Evolutionary conservation across 2,797 vertebrate genomes (phyloP).

Genomic region (Sebastes taczanowskii): DNA sequence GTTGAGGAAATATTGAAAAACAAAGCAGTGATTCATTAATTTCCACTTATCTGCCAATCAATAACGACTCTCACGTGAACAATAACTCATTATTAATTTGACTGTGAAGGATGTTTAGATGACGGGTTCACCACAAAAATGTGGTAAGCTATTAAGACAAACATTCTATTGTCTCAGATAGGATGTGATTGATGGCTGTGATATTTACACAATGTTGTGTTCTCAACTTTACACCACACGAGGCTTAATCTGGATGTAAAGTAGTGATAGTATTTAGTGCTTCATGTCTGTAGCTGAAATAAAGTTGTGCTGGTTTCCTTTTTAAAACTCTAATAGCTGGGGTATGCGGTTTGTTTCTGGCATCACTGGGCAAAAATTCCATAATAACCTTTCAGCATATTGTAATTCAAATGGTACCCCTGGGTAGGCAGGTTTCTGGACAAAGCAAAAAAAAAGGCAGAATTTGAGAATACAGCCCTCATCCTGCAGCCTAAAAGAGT

Average conservation of each 20-base stretch:
- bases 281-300: not conserved
- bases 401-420: not conserved
- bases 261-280: not conserved
- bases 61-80: not conserved
- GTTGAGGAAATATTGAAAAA: constrained; percentile 32
- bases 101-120: not conserved
- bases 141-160: not conserved
- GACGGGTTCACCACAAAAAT: constrained; percentile 32
- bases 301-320: not conserved
- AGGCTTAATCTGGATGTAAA: not conserved
- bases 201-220: constrained; percentile 22
- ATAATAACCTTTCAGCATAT: not conserved
- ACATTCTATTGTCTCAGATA: not conserved
- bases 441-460: not conserved
- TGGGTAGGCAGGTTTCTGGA: not conserved
- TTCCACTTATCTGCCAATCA: constrained; percentile 13
- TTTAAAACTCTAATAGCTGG: not conserved
- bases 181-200: constrained; percentile 41
- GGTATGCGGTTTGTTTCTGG: not conserved
- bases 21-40: constrained; percentile 11
- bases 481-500: not conserved
- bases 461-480: not conserved
- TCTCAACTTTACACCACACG: not conserved
- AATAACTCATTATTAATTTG: constrained; percentile 6
- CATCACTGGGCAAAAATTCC: not conserved